phyloP scores from a whole-genome alignment of 2,113 vertebrate genomes.

The Edolisoma coerulescens region DNA sequence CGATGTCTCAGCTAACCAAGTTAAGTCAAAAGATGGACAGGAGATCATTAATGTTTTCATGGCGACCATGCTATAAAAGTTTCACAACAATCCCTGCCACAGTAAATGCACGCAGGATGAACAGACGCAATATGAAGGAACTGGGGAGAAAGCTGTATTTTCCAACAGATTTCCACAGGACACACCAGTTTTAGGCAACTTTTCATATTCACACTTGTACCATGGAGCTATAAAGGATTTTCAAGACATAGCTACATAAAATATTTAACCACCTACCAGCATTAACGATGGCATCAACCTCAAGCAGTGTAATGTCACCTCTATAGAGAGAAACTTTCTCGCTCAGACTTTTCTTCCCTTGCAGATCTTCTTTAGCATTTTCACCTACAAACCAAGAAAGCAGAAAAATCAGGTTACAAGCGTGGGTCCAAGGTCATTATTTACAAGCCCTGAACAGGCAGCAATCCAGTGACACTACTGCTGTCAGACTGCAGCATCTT shows the following conservation, averaged over 20 bases:
- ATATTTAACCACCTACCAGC: slow-evolving; percentile 82
- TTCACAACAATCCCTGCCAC: neutral
- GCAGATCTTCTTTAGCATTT: slow-evolving; percentile 63
- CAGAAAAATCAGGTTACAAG: neutral
- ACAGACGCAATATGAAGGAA: neutral
- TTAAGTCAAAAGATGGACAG: neutral
- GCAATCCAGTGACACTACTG: neutral
- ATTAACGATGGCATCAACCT: slow-evolving; percentile 96
- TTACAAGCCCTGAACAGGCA: neutral
- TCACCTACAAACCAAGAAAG: slow-evolving; percentile 63
- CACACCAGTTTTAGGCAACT: neutral
- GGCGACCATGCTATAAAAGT: rapidly evolving
- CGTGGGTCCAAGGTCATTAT: rapidly evolving
- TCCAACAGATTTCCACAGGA: neutral
- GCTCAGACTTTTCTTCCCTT: slow-evolving; percentile 78
- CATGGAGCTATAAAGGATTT: rapidly evolving
- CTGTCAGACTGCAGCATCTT: neutral
- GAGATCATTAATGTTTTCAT: neutral
- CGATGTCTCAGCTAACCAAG: neutral
- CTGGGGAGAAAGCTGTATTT: rapidly evolving
- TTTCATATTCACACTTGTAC: neutral
- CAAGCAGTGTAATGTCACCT: slow-evolving; percentile 95
- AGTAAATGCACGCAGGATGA: neutral
- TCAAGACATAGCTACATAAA: neutral
- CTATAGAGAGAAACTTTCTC: slow-evolving; percentile 95